Conservation (phyloP, 2,797 vertebrate species). For the Monodelphis domestica region DNA sequence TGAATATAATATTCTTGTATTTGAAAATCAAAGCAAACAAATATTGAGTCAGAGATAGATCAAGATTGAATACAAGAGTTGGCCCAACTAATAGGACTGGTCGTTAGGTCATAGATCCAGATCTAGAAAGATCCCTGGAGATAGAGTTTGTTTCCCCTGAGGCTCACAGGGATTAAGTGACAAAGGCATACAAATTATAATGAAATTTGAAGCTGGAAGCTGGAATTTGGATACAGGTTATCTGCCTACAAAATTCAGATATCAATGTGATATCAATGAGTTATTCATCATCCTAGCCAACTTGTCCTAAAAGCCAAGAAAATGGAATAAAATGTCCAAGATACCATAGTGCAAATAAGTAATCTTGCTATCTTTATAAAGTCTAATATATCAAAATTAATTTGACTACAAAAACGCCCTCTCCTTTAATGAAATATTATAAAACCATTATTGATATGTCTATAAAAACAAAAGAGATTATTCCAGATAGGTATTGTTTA, state of each 20-base stretch:
- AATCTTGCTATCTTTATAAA: not conserved
- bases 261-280: not conserved
- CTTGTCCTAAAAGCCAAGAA: not conserved
- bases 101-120: not conserved
- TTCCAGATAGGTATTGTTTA: not conserved
- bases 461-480: not conserved
- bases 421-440: not conserved
- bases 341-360: not conserved
- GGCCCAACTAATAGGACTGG: constrained; percentile 13
- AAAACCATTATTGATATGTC: not conserved
- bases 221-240: not conserved
- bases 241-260: not conserved
- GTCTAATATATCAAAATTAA: not conserved
- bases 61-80: not conserved
- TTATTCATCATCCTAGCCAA: not conserved
- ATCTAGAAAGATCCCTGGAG: not conserved
- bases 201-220: constrained; percentile 13
- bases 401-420: not conserved
- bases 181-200: constrained; percentile 1
- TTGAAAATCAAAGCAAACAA: constrained; percentile 28
- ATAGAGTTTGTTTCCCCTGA: not conserved
- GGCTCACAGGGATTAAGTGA: constrained; percentile 11
- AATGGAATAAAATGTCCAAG: not conserved
- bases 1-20: not conserved
- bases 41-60: constrained; percentile 4